Conservation (phyloP, 2,797 vertebrate species). For the Craterocephalus amniculus region DNA sequence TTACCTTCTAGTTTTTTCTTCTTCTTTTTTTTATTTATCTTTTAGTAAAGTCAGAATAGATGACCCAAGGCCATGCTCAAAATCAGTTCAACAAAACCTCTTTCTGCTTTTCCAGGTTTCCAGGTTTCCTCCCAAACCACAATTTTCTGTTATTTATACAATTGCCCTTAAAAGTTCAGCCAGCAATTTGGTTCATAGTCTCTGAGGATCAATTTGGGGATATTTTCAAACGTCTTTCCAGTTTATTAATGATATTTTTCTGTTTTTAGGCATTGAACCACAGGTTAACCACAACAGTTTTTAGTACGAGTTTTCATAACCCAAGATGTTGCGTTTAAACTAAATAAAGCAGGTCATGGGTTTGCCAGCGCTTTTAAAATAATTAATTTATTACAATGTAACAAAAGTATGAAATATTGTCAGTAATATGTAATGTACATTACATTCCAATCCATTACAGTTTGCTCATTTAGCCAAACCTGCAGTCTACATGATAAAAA, state of each 20-base stretch:
- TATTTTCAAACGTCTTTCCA: conserved; percentile 2
- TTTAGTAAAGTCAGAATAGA: conserved; percentile 56
- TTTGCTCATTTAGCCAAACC: no score
- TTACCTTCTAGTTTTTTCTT: not conserved
- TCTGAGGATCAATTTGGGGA: not conserved
- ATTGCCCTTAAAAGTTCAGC: not conserved
- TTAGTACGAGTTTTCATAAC: not conserved
- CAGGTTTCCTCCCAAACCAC: not conserved
- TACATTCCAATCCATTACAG: no score
- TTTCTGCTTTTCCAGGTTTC: conserved; percentile 14
- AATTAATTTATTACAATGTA: no score
- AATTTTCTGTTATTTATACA: not conserved
- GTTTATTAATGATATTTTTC: not conserved
- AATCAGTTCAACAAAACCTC: conserved; percentile 24
- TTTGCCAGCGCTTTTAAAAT: no score
- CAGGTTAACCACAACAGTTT: not conserved
- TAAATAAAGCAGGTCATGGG: not conserved
- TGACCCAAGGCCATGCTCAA: conserved; percentile 47
- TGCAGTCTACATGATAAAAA: no score
- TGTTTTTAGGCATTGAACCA: not conserved
- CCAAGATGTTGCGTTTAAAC: not conserved
- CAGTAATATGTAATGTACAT: no score
- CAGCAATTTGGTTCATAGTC: not conserved
- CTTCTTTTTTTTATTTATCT: not conserved
- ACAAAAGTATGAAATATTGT: no score